Evolutionary conservation across 2,113 vertebrate genomes (phyloP).

Genomic region (Hemiscyllium ocellatum): DNA sequence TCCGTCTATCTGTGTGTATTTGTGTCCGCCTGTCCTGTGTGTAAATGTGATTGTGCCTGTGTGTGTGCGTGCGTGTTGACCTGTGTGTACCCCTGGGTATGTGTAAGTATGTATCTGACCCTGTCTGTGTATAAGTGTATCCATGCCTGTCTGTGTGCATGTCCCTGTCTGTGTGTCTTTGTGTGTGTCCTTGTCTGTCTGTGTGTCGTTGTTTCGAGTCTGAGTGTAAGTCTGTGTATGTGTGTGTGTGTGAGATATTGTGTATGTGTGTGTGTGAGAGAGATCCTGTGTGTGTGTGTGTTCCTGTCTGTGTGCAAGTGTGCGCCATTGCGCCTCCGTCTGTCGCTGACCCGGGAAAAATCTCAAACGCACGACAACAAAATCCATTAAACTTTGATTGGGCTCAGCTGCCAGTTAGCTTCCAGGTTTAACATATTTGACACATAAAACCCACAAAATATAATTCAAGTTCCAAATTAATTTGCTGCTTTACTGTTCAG

Average conservation of each 20-base stretch:
- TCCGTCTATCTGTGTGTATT: background rate
- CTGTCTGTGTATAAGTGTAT: slow-evolving; percentile 40
- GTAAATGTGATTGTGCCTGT: background rate
- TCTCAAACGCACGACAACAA: background rate
- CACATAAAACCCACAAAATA: background rate
- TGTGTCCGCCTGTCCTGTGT: background rate
- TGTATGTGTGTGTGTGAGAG: slow-evolving; percentile 4
- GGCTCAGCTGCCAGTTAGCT: background rate
- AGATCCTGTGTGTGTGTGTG: background rate
- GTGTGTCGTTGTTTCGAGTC: background rate
- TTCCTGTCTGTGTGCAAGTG: background rate
- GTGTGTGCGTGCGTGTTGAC: slow-evolving; percentile 38
- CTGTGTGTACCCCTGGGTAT: slow-evolving; percentile 31
- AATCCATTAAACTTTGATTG: background rate
- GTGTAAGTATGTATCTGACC: slow-evolving; percentile 17
- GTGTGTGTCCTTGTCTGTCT: background rate
- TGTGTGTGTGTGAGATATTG: background rate
- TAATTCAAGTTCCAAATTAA: background rate
- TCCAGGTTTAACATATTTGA: background rate
- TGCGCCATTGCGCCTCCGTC: background rate
- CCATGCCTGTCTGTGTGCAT: slow-evolving; percentile 47
- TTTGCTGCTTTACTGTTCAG: background rate
- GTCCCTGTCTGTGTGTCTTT: background rate
- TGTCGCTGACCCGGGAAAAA: background rate
- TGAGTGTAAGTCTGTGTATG: background rate